Evolutionary conservation across 2,797 vertebrate species (phyloP).

Genomic region (Anolis apletophallus): DNA sequence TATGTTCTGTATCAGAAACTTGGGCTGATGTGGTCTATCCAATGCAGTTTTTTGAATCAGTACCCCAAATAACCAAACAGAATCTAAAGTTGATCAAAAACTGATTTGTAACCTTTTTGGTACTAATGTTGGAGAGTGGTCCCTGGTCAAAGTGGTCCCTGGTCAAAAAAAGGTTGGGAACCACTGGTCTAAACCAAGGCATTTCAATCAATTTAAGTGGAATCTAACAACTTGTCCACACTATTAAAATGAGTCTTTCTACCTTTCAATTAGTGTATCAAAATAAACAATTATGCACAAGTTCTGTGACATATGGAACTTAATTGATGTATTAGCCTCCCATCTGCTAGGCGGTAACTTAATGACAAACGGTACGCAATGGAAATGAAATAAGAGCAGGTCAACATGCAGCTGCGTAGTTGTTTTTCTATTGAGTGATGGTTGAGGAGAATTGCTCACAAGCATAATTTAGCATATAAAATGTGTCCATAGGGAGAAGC

Average conservation of each 20-base stretch:
- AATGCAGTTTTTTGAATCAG: too few relatives aligned
- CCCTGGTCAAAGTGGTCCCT: too few relatives aligned
- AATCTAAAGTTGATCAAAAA: too few relatives aligned
- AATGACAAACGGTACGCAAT: conserved; percentile 2
- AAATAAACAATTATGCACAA: conserved; percentile 52
- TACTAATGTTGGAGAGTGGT: too few relatives aligned
- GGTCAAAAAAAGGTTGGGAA: too few relatives aligned
- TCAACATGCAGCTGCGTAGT: neutral
- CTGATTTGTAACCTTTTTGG: too few relatives aligned
- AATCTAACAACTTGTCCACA: conserved; percentile 29
- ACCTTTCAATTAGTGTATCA: conserved; percentile 43
- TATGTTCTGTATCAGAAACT: too few relatives aligned
- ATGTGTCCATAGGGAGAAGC: neutral
- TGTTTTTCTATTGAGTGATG: neutral
- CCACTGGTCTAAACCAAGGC: conserved; percentile 27
- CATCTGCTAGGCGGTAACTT: conserved; percentile 30
- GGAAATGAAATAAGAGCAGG: conserved; percentile 19
- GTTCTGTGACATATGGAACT: conserved; percentile 26
- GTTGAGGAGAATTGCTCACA: neutral
- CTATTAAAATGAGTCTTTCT: conserved; percentile 40
- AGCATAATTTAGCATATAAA: conserved; percentile 21
- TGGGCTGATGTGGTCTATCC: too few relatives aligned
- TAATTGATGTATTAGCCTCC: conserved; percentile 38
- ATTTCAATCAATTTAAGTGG: conserved; percentile 26
- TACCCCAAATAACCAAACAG: too few relatives aligned